Evolutionary conservation across 92 coral and sea anemone species (phyloP).

Genomic region (Anthopleura xanthogrammica): DNA sequence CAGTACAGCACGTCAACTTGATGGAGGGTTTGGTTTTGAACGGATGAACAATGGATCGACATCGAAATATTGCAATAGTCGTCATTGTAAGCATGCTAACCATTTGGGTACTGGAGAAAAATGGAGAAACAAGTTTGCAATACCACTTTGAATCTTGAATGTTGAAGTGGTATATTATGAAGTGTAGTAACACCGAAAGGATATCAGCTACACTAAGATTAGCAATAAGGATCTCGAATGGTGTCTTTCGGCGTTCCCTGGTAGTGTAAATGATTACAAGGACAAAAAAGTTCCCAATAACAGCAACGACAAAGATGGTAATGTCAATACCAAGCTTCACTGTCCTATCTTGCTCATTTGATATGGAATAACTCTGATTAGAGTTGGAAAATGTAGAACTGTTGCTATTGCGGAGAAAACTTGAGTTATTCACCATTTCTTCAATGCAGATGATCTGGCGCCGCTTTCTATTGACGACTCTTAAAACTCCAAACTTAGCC

Average conservation of each 20-base stretch:
- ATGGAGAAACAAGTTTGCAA: background rate
- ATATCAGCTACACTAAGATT: slow-evolving; percentile 11
- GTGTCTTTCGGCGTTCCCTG: background rate
- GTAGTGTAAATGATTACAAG: background rate
- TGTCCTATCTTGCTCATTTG: background rate
- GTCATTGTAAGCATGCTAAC: slow-evolving; percentile 7
- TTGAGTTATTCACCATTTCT: too few relatives aligned
- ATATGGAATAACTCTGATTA: too few relatives aligned
- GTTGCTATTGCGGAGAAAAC: too few relatives aligned
- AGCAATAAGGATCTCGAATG: slow-evolving; percentile 15
- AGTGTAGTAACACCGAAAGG: background rate
- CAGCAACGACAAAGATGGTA: slow-evolving; percentile 2
- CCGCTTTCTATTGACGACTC: too few relatives aligned
- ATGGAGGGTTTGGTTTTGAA: background rate
- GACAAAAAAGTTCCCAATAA: background rate
- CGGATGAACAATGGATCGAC: slow-evolving; percentile 6
- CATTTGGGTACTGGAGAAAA: background rate
- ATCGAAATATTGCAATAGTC: slow-evolving; percentile 10
- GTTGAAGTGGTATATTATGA: background rate
- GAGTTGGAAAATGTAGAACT: too few relatives aligned
- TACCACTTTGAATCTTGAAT: background rate
- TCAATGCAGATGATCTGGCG: too few relatives aligned
- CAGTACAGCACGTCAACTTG: background rate
- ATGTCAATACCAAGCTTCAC: background rate
- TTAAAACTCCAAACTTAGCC: too few relatives aligned